Evolutionary conservation across 2,888 invertebrate species (phyloP), one percentile per base, ranked within the genome.

Genomic region (Trachelus tabidus): DNA sequence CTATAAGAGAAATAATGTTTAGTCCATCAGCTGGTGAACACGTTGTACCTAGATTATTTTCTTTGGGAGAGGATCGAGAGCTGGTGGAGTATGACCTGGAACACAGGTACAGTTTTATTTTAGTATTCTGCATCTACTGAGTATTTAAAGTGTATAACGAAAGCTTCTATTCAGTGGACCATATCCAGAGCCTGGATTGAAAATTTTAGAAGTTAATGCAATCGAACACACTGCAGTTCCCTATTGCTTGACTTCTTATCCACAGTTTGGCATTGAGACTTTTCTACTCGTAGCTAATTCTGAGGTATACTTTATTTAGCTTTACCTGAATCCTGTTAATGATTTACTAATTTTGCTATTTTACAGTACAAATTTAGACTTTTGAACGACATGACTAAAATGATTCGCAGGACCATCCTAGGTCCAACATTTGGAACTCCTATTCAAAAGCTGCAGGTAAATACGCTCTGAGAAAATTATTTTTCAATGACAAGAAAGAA

Each of bases 401-500:
- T 94, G 93, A 94, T 94, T n/a, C 92, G 94, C 79, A 92, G 94
- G n/a, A 95, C 95, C 3, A 91, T 93, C 56, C 91, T 95, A 37
- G 95, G 95, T 0, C 96, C 96, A n/a, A 93, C 94, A 3, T 95
- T 93, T 90, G 95, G 95, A 56, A 89, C 93, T 12, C 94, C 95
- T 0, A 93, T 96, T 12, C 86, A 88, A 74, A 92, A 90, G 83
- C 91, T 94, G 84, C 89, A 92, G 85, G 92, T 92, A 84, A 83
- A 76, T 2, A 56, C 23, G 15, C 23, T 2, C 23, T 56, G 56
- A 23, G 23, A 23, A 9, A 56, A 23, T 56, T 23, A 9, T 23
- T 56, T 9, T 23, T 56, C 56, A 56, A 23, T 9, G 1, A 56
- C 23, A 56, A 56, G 2, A 56, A 9, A 56, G 23, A 56, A 56